Conservation (phyloP, 2,113 vertebrate species). For the Corvus cornix region DNA sequence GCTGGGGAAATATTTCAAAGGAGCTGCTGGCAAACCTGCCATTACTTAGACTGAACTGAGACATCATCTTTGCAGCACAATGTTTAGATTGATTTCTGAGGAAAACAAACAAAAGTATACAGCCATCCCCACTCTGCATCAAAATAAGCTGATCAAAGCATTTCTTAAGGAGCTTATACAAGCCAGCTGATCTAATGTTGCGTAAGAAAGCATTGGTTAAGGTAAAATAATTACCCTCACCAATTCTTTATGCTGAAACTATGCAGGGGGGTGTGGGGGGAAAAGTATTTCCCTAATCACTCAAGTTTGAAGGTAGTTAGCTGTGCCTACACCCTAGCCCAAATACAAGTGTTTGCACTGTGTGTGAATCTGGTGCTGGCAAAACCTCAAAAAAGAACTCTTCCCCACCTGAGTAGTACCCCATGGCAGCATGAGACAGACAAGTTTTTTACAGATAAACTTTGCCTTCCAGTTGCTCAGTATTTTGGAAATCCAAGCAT, state of each 20-base stretch:
- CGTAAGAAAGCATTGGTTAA: not conserved
- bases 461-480: not conserved
- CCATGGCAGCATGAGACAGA: not conserved
- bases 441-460: not conserved
- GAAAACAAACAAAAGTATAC: not conserved
- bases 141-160: not conserved
- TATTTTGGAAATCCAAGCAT: not conserved
- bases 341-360: not conserved
- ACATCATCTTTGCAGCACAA: not conserved
- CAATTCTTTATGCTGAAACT: not conserved
- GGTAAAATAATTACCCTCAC: not conserved
- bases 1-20: not conserved
- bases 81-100: not conserved
- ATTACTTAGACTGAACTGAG: not conserved
- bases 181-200: not conserved
- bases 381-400: not conserved
- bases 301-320: not conserved
- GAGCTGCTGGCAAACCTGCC: not conserved
- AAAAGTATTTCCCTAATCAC: not conserved
- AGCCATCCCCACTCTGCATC: not conserved
- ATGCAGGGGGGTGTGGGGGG: accelerated
- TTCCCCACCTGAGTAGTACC: not conserved
- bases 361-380: not conserved
- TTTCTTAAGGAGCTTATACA: not conserved
- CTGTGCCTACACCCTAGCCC: not conserved